Evolutionary conservation across 2,888 invertebrate species (phyloP).

Genomic region (Timandra comae): DNA sequence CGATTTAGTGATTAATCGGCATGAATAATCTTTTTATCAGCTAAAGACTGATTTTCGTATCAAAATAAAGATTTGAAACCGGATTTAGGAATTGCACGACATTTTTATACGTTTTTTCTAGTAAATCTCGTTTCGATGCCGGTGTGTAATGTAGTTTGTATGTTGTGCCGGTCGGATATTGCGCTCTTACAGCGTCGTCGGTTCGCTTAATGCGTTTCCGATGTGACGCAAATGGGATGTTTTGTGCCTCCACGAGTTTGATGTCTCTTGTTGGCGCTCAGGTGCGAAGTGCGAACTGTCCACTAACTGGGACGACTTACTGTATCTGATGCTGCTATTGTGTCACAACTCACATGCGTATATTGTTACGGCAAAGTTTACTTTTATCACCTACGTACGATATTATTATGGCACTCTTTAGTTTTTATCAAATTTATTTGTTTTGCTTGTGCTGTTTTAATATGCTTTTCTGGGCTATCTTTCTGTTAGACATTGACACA

Average conservation of each 20-base stretch:
- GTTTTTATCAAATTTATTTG: too few species aligned
- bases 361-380: conserved; percentile 6
- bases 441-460: too few species aligned
- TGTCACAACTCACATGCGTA: conserved; percentile 7
- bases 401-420: conserved; percentile 4
- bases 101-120: too few species aligned
- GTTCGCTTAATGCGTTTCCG: conserved; percentile 67
- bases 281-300: conserved; percentile 35
- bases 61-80: too few species aligned
- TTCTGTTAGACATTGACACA: too few species aligned
- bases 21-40: too few species aligned
- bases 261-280: conserved; percentile 13
- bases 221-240: conserved; percentile 68
- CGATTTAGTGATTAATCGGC: too few species aligned
- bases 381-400: not conserved
- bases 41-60: too few species aligned
- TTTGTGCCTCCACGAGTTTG: conserved; percentile 38
- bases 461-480: too few species aligned
- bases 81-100: too few species aligned
- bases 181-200: conserved; percentile 59
- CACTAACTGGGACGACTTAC: conserved; percentile 28
- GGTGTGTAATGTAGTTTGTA: conserved; percentile 12
- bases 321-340: conserved; percentile 12
- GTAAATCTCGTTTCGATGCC: conserved; percentile 5
- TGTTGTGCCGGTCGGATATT: conserved; percentile 58